A percentile compares a stretch with the other conserved stretches of the same genome.
Conservation (phyloP, 2,113 vertebrate species). For the Anarrhichthys ocellatus region DNA sequence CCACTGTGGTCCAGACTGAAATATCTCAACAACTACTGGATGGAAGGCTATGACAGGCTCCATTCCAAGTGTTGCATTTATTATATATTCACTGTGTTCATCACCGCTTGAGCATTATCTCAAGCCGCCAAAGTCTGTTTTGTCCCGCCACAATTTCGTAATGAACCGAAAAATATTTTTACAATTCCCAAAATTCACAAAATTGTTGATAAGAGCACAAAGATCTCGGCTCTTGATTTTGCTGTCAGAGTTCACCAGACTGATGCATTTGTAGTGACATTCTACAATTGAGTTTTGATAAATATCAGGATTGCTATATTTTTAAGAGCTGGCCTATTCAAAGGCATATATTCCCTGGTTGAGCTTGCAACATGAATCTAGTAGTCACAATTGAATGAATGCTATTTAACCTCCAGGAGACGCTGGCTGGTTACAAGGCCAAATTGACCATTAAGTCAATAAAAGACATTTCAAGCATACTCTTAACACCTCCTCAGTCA, state of each 20-base stretch:
- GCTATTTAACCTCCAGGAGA: conserved; percentile 40
- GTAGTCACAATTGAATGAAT: background rate
- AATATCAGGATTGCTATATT: background rate
- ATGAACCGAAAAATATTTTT: background rate
- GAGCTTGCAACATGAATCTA: background rate
- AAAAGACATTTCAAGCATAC: conserved; percentile 46
- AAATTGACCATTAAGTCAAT: conserved; percentile 67
- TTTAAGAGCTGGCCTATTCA: background rate
- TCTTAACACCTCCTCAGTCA: conserved; percentile 46
- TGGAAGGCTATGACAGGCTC: too few relatives aligned
- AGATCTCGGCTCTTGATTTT: too few relatives aligned
- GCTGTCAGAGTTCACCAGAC: too few relatives aligned
- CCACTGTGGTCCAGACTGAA: background rate
- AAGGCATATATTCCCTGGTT: background rate
- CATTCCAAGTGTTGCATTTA: background rate
- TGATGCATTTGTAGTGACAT: too few relatives aligned
- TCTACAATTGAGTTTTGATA: background rate
- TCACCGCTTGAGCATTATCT: background rate
- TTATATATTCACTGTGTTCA: background rate
- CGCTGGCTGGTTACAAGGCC: conserved; percentile 40
- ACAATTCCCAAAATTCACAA: too few relatives aligned
- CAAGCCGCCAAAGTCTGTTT: background rate
- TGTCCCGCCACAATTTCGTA: background rate
- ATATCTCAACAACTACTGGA: background rate
- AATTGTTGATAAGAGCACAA: too few relatives aligned